Conservation (phyloP, 1,140 invertebrate genomes). For the Drosophila subobscura region DNA sequence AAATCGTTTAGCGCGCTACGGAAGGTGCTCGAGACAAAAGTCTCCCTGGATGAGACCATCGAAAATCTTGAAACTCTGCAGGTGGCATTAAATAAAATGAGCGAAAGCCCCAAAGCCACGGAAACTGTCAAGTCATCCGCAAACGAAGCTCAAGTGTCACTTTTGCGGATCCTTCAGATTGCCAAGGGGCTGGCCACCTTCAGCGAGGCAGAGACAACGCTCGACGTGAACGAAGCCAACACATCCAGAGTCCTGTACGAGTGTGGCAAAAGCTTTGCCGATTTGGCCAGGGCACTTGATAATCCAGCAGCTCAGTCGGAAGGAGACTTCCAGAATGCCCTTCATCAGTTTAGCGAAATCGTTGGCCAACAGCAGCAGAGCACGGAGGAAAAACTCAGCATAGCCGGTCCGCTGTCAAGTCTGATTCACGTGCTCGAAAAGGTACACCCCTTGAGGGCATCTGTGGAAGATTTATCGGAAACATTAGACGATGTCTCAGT, state of each 20-base stretch:
- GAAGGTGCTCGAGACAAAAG: slow-evolving; percentile 69
- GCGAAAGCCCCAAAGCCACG: slow-evolving; percentile 37
- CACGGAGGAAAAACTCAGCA: slow-evolving; percentile 42
- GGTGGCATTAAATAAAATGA: slow-evolving; percentile 50
- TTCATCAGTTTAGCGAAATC: slow-evolving; percentile 55
- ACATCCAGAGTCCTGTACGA: slow-evolving; percentile 57
- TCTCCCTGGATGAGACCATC: slow-evolving; percentile 67
- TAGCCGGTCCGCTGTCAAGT: slow-evolving; percentile 51
- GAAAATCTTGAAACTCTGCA: slow-evolving; percentile 60
- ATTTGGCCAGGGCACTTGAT: slow-evolving; percentile 58
- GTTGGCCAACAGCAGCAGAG: slow-evolving; percentile 49
- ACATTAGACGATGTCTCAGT: slow-evolving; percentile 86
- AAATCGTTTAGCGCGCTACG: slow-evolving; percentile 70
- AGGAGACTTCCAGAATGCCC: slow-evolving; percentile 40
- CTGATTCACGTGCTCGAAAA: slow-evolving; percentile 57
- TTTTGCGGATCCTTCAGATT: slow-evolving; percentile 58
- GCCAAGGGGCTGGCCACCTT: slow-evolving; percentile 60
- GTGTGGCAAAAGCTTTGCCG: slow-evolving; percentile 64
- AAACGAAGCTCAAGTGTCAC: slow-evolving; percentile 62
- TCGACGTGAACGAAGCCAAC: slow-evolving; percentile 58
- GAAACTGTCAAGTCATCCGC: slow-evolving; percentile 33
- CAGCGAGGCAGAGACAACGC: slow-evolving; percentile 58
- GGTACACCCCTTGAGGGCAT: slow-evolving; percentile 43
- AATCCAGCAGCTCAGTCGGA: slow-evolving; percentile 22
- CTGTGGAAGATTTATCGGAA: slow-evolving; percentile 66